phyloP scores from a whole-genome alignment of 2,888 invertebrate species.

The Serrognathus titanus region DNA sequence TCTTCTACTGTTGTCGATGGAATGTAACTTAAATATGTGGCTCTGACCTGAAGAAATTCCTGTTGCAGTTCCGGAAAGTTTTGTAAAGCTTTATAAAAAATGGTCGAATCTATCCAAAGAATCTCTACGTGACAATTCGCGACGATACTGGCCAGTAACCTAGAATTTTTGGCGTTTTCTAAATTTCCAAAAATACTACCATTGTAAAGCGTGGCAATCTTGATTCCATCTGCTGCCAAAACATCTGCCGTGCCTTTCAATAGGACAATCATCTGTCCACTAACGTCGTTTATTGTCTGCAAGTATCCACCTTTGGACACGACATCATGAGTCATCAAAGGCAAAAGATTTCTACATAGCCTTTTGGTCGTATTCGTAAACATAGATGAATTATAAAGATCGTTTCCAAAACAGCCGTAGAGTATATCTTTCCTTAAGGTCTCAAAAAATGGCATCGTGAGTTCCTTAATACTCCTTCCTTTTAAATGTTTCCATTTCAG shows the following conservation, averaged over 20 bases:
- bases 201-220: constrained; percentile 16
- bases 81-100: constrained; percentile 20
- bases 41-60: constrained; percentile 16
- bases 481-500: constrained; percentile 13
- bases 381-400: constrained; percentile 9
- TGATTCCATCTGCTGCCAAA: constrained; percentile 24
- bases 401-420: constrained; percentile 16
- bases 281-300: constrained; percentile 23
- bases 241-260: constrained; percentile 25
- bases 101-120: constrained; percentile 12
- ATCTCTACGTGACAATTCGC: constrained; percentile 21
- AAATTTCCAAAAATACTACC: constrained; percentile 28
- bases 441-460: constrained; percentile 9
- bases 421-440: constrained; percentile 17
- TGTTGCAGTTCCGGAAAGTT: constrained; percentile 20
- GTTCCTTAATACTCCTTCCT: constrained; percentile 7
- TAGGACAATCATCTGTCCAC: constrained; percentile 21
- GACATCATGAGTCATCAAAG: constrained; percentile 11
- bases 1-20: constrained; percentile 1
- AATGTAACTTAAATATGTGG: constrained; percentile 21
- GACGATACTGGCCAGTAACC: constrained; percentile 22
- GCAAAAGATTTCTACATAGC: constrained; percentile 19
- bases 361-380: constrained; percentile 8
- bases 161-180: constrained; percentile 8
- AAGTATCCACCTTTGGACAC: constrained; percentile 23